These are phyloP conservation scores for Drosophila orosa DNA, from an alignment of 1,140 invertebrate species.

Conservation along the genomic window DNA sequence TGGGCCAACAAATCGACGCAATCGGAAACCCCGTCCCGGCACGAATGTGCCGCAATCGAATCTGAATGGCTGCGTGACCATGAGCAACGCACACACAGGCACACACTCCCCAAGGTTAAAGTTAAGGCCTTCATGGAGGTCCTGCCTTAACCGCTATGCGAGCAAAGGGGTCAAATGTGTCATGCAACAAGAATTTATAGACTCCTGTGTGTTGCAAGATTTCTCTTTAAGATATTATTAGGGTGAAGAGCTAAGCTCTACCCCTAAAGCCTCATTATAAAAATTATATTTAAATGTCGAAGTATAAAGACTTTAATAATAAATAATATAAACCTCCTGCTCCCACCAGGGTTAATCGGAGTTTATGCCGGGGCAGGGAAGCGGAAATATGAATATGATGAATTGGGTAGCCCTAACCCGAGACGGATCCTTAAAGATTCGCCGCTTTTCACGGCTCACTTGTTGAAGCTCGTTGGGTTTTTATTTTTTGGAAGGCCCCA, in stretches of 20 bases:
- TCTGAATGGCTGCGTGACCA: slow-evolving; percentile 37
- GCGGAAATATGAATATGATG: slow-evolving; percentile 25
- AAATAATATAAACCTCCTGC: not conserved
- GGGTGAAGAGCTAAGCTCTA: not conserved
- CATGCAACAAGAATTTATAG: not conserved
- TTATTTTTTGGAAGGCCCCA: slow-evolving; percentile 17
- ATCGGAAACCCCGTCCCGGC: slow-evolving; percentile 31
- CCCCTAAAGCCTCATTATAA: not conserved
- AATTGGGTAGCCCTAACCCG: slow-evolving; percentile 1
- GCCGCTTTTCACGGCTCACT: slow-evolving; percentile 24
- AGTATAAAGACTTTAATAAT: not conserved
- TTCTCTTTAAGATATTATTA: no score
- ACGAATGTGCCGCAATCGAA: slow-evolving; percentile 45
- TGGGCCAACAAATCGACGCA: slow-evolving; percentile 44
- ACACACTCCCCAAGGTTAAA: slow-evolving; percentile 5
- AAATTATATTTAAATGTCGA: not conserved
- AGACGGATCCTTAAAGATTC: not conserved
- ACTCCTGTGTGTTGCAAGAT: no score
- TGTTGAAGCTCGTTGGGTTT: slow-evolving; percentile 9
- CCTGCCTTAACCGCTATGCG: slow-evolving; percentile 1
- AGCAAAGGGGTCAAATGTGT: not conserved
- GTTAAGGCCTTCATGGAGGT: slow-evolving; percentile 20
- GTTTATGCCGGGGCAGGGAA: slow-evolving; percentile 2
- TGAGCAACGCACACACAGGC: not conserved
- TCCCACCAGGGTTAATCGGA: not conserved